Base-by-base conservation (phyloP, 1,140 invertebrate genomes). In the Heliconius melpomene region DNA sequence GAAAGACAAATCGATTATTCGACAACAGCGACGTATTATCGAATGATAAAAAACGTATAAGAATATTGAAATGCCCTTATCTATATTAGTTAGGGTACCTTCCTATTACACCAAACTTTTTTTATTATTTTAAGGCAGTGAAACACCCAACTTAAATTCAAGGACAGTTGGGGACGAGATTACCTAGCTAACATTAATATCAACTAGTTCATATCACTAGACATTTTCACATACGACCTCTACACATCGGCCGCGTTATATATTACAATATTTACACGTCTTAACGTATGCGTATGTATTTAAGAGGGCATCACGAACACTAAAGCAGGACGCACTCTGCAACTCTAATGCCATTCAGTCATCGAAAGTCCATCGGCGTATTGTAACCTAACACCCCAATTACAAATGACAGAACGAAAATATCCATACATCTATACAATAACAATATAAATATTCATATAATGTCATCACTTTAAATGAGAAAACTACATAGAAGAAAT, bases 201-300 rank as follows among this genome's bases (percentile, higher is more conserved):
- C 90, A 93, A 93, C 92, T 92, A 93, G 91, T 93, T 90, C 84
- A 90, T 94, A 94, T 90, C 87, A 92, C 93, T 94, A 94, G 90
- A 93, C 85, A 93, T 93, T 92, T 92, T 92, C 92, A 92, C 92
- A 91, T 84, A 83, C 91, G 91, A 91, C 90, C 90, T 90, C 90
- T 93, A 92, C 90, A 89, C 81, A 87, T 88, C 86, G 89, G 88
- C 83, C 93, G 90, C 88, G 86, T 91, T 87, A 90, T 91, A 92
- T 91, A 91, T 90, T 94, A 94, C 93, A 94, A 93, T 94, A 94
- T 94, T 91, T 94, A 94, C 93, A 94, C 86, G 87, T 93, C 90
- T 92, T 93, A 93, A 92, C 87, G 88, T 88, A 91, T 90, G 86
- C 82, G 80, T 87, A 83, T 85, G 82, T 85, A 76, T 60, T 83